phyloP scores from a whole-genome alignment of 2,113 vertebrate species.

The Conger conger region DNA sequence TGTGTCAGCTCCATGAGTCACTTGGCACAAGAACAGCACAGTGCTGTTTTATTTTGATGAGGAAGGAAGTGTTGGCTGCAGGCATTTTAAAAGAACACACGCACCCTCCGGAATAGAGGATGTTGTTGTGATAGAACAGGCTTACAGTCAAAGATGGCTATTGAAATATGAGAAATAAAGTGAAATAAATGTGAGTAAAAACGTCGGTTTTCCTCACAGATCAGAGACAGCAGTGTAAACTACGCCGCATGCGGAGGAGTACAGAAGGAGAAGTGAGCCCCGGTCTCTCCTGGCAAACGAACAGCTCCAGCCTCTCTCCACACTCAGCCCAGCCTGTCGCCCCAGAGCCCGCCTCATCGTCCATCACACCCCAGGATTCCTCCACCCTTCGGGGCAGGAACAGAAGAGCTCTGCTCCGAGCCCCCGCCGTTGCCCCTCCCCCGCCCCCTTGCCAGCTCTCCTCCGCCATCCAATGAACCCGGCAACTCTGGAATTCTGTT shows the following conservation, averaged over 20 bases:
- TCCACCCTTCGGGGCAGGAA: constrained; percentile 41
- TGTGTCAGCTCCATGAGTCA: neutral
- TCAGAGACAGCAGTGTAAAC: constrained; percentile 44
- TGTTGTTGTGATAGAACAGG: neutral
- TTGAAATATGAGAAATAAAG: neutral
- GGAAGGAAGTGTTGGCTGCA: neutral
- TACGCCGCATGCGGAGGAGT: neutral
- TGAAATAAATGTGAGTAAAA: too few species aligned
- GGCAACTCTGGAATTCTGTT: neutral
- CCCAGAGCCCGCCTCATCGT: constrained; percentile 19
- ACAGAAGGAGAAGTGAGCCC: constrained; percentile 42
- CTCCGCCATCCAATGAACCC: constrained; percentile 30
- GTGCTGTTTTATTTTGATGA: neutral
- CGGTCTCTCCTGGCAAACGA: constrained; percentile 30
- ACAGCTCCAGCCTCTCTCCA: neutral
- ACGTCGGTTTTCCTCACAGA: constrained; percentile 44
- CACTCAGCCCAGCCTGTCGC: neutral
- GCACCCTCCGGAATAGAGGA: neutral
- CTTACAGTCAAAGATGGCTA: too few species aligned
- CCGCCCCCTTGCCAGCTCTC: constrained; percentile 62
- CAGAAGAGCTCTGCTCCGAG: constrained; percentile 51
- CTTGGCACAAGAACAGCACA: too few species aligned
- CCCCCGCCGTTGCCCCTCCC: constrained; percentile 69
- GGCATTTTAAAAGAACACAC: neutral
- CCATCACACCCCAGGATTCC: neutral